Conservation (phyloP, 2,888 invertebrate genomes). For the Stenodera caucasica region DNA sequence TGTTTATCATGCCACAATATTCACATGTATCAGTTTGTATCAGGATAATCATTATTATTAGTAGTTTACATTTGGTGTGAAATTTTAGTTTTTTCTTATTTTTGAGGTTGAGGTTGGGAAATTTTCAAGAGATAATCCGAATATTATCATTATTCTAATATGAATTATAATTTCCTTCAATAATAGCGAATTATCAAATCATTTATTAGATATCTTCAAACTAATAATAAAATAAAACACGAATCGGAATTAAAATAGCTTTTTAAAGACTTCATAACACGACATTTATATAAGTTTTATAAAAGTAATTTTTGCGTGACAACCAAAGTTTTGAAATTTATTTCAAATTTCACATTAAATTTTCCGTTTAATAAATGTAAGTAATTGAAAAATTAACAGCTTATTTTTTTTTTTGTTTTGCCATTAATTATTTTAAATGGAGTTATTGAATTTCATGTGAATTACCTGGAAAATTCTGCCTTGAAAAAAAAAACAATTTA, state of each 20-base stretch:
- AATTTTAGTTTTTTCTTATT: neutral
- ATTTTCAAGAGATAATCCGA: neutral
- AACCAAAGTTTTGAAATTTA: neutral
- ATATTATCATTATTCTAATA: neutral
- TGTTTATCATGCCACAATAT: neutral
- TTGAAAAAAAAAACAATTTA: neutral
- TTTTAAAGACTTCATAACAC: neutral
- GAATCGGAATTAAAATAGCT: neutral
- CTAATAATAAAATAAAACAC: neutral
- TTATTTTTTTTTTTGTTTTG: neutral
- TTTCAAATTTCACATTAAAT: neutral
- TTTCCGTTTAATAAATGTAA: neutral
- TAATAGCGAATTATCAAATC: neutral
- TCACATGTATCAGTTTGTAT: neutral
- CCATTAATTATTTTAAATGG: too few species aligned
- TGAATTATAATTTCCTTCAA: neutral
- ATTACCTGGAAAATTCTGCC: neutral
- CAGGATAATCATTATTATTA: neutral
- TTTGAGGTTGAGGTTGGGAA: neutral
- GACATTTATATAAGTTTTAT: neutral
- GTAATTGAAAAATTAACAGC: neutral
- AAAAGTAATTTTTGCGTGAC: constrained; percentile 3
- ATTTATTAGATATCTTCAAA: neutral
- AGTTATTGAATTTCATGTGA: neutral
- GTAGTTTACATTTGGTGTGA: neutral